Evolutionary conservation across 2,113 vertebrate species (phyloP).

Genomic region (Macroglossus sobrinus): DNA sequence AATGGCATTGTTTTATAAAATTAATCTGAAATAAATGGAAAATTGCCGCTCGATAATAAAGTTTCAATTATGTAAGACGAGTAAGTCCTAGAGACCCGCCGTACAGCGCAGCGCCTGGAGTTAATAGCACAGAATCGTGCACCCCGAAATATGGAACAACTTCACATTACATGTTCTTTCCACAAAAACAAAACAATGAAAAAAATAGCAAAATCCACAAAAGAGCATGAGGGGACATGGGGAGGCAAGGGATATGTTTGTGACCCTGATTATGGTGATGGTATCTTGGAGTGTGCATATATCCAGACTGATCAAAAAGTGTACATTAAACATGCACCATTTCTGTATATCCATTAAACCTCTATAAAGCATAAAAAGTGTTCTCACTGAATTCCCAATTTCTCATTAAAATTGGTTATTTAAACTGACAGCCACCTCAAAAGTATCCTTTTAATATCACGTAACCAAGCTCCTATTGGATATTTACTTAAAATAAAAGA

Average conservation of each 20-base stretch:
- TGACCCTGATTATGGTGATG: background rate
- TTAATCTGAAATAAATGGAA: background rate
- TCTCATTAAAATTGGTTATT: background rate
- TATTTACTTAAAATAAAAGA: constrained; percentile 52
- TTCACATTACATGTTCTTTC: background rate
- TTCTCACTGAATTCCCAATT: background rate
- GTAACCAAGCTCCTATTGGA: background rate
- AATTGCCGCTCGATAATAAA: background rate
- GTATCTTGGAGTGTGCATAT: background rate
- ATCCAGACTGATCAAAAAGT: background rate
- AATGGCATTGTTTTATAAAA: background rate
- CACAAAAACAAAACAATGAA: background rate
- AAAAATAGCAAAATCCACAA: background rate
- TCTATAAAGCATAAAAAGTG: background rate
- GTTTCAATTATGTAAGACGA: background rate
- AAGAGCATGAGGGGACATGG: background rate
- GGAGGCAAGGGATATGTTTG: background rate
- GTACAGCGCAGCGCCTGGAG: too few relatives aligned
- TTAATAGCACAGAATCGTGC: fast-evolving
- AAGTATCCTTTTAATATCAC: constrained; percentile 42
- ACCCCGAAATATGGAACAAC: background rate
- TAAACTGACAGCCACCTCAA: background rate
- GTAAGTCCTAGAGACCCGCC: background rate
- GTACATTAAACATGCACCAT: background rate
- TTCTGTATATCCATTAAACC: background rate